Base-by-base conservation (phyloP, 2,888 invertebrate species). In the Glaucopsyche alexis region DNA sequence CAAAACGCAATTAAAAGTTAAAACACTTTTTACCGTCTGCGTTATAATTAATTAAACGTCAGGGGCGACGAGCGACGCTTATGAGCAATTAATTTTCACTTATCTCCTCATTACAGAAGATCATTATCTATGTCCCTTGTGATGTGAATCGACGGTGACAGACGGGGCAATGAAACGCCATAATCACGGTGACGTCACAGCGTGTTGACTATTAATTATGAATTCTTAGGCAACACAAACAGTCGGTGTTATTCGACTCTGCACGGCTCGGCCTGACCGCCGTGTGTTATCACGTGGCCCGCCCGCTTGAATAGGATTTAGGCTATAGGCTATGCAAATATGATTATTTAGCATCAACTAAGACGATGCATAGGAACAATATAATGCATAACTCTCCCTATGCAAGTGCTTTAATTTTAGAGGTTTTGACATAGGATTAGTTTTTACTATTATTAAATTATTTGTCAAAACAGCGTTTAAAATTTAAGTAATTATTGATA, bases 151-250 rank as follows among this genome's bases (percentile, higher is more conserved):
- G 77, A 77, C 77, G 76, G 76, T 77, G 77, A 76, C 77, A 77
- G 77, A 77, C 73, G 76, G 76, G 76, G 76, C 80, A 79, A 79
- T 84, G 87, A 85, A 87, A 87, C 85, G 87, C 76, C 80, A 81
- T 80, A 81, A 85, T 85, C 82, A 83, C 83, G 83, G 84, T 83
- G 77, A 80, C 74, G 78, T 73, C 77, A 81, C 80, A 2, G 80
- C 81, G 78, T 91, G 90, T 92, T 91, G 86, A 87, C 90, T 90
- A 91, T 91, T 90, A 88, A 91, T 91, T 89, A 91, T 83, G 87
- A 85, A 88, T 87, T 29, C 29, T 29, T 86, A 87, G 85, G 81
- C 84, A 86, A 88, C 81, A 85, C 87, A 90, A 91, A 90, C 89
- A 90, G 85, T 82, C 79, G 80, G 83, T 86, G 87, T 87, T 90